Evolutionary conservation across 2,797 vertebrate genomes (phyloP).

Genomic region (Pseudomugil gertrudae): DNA sequence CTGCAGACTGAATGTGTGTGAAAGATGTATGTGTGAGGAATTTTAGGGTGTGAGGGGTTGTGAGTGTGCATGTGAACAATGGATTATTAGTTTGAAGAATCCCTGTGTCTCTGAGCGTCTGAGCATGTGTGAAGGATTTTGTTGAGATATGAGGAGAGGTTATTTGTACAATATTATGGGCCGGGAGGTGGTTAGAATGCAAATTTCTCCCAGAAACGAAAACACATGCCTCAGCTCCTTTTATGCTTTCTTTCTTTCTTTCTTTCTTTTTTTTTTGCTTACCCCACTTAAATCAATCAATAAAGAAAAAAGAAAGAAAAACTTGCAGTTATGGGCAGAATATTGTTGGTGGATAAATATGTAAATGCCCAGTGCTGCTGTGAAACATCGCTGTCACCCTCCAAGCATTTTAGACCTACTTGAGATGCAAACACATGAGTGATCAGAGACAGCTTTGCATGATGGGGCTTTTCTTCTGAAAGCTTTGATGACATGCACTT

Average conservation of each 20-base stretch:
- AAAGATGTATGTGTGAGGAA: slow-evolving; percentile 41
- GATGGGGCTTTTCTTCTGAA: slow-evolving; percentile 51
- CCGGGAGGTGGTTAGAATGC: slow-evolving; percentile 66
- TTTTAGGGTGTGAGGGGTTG: slow-evolving; percentile 41
- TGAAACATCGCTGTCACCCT: slow-evolving; percentile 65
- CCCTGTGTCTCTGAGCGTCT: slow-evolving; percentile 11
- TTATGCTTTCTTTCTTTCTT: slow-evolving; percentile 49
- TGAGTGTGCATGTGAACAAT: slow-evolving; percentile 31
- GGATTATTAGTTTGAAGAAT: slow-evolving; percentile 31
- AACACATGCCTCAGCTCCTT: slow-evolving; percentile 74
- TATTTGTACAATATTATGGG: slow-evolving; percentile 40
- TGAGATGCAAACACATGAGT: slow-evolving; percentile 73
- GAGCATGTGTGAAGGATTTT: slow-evolving; percentile 36
- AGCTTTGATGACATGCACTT: slow-evolving; percentile 55
- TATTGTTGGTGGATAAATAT: slow-evolving; percentile 71
- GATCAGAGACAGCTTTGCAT: slow-evolving; percentile 66
- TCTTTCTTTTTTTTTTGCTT: slow-evolving; percentile 52
- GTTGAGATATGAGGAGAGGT: slow-evolving; percentile 29
- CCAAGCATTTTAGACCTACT: slow-evolving; percentile 68
- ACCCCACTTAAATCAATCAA: slow-evolving; percentile 69
- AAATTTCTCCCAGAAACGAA: slow-evolving; percentile 78
- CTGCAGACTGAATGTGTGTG: slow-evolving; percentile 30
- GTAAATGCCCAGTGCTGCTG: slow-evolving; percentile 66
- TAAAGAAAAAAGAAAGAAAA: slow-evolving; percentile 62
- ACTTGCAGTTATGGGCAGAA: slow-evolving; percentile 52